Conservation (phyloP, 2,888 invertebrate genomes). For the Oxyteleia sp. region DNA sequence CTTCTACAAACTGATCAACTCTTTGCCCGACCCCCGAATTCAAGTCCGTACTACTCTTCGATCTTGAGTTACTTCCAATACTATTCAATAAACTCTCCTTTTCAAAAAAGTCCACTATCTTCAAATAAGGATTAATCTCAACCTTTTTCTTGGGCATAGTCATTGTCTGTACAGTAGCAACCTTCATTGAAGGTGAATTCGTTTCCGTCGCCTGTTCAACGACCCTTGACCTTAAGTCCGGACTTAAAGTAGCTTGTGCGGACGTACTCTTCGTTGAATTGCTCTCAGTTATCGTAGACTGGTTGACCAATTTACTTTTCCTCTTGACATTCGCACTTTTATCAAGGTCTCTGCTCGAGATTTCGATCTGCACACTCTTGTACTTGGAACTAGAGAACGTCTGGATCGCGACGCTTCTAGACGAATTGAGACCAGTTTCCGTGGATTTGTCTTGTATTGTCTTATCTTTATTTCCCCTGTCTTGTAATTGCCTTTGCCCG, state of each 20-base stretch:
- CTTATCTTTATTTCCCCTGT: slow-evolving; percentile 31
- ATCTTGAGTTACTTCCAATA: background rate
- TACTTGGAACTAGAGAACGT: background rate
- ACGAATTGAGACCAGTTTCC: slow-evolving; percentile 7
- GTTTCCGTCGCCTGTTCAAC: slow-evolving; percentile 2
- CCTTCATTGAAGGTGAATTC: background rate
- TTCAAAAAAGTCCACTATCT: slow-evolving; percentile 30
- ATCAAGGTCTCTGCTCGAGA: slow-evolving; percentile 1
- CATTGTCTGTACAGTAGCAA: slow-evolving; percentile 7
- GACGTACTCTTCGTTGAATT: background rate
- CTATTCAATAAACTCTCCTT: slow-evolving; percentile 11
- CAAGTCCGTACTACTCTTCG: background rate
- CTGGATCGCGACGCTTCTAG: slow-evolving; percentile 14
- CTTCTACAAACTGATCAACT: too few species aligned
- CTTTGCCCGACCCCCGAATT: too few species aligned
- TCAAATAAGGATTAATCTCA: slow-evolving; percentile 37
- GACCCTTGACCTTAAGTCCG: background rate
- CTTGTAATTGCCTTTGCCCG: slow-evolving; percentile 29
- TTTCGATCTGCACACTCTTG: slow-evolving; percentile 26
- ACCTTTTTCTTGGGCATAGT: background rate
- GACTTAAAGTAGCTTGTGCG: slow-evolving; percentile 1
- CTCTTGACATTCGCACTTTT: background rate
- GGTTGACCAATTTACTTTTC: slow-evolving; percentile 11
- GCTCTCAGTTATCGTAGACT: slow-evolving; percentile 17
- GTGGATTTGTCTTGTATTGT: slow-evolving; percentile 24